Evolutionary conservation across 1,140 invertebrate genomes (phyloP), one percentile per base, ranked within the genome.

Genomic region (Ditylenchus dipsaci): DNA sequence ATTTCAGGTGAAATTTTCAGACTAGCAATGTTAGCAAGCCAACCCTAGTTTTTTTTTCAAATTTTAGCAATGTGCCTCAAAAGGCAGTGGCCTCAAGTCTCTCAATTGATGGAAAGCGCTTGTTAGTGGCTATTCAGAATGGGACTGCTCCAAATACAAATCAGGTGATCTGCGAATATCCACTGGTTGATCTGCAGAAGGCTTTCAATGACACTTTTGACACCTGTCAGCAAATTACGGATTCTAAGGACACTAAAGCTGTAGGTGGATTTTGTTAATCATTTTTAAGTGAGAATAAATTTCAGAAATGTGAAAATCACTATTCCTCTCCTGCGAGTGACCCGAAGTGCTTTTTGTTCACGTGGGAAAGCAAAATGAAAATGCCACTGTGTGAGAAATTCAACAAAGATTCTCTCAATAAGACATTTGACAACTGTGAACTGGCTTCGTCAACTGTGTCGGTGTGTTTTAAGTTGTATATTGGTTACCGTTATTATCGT

Each of bases 71-170:
- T 53, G n/a, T 53, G n/a, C 3, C n/a, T 1, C 49, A 53, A 19
- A 53, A 19, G 8, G 59, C 59, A 26, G 29, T 21, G 26, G 38
- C 38, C n/a, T 19, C 59, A 19, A 7, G 5, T 5, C 59, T 61
- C 3, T 61, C 59, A 5, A 30, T 19, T 21, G 59, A 61, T 61
- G 21, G 21, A 19, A 43, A 30, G n/a, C 59, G 59, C 38, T n/a
- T 61, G 3, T 30, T 61, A n/a, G 38, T 61, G n/a, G 27, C n/a
- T 21, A 33, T 61, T 8, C 29, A 61, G 29, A 61, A 61, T 27
- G 38, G 38, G 13, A 61, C 38, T 33, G 3, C 27, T 61, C 19
- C 27, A n/a, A 8, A 3, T 8, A 7, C 21, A 8, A 43, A 61
- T 13, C 3, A 21, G 3, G 59, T 61, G n/a, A 43, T 43, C 13